A percentile compares a stretch with the other conserved stretches of the same genome.
phyloP scores from a whole-genome alignment of 2,797 vertebrate genomes.

The Miichthys miiuy region DNA sequence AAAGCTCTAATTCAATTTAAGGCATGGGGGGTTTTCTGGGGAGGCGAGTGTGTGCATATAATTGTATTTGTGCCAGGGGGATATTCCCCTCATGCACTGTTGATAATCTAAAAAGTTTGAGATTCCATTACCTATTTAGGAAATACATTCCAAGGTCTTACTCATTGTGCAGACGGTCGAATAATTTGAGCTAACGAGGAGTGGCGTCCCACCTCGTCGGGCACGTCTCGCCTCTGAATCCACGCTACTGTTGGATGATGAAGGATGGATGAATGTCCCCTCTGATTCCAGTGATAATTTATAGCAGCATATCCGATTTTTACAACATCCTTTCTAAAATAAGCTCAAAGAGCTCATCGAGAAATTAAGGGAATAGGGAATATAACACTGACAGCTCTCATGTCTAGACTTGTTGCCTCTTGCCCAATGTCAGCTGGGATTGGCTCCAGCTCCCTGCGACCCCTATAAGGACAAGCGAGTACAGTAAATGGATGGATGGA shows the following conservation, averaged over 20 bases:
- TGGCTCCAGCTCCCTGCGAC: no score
- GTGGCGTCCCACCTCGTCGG: slow-evolving; percentile 14
- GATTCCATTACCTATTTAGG: slow-evolving; percentile 68
- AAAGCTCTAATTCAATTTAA: slow-evolving; percentile 62
- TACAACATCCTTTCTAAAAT: not conserved
- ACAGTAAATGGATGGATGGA: not conserved
- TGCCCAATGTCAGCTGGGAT: no score
- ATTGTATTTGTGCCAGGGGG: slow-evolving; percentile 56
- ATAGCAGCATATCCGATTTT: not conserved
- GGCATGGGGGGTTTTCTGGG: slow-evolving; percentile 7
- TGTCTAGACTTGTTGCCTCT: not conserved
- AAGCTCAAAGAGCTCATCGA: not conserved
- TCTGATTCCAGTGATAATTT: not conserved
- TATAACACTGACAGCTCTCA: not conserved
- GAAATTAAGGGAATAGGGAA: not conserved
- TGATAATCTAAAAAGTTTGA: slow-evolving; percentile 67
- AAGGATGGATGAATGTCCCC: not conserved
- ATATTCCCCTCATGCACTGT: slow-evolving; percentile 47
- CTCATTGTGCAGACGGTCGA: slow-evolving; percentile 55
- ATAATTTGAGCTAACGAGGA: slow-evolving; percentile 61
- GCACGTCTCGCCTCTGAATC: slow-evolving; percentile 28
- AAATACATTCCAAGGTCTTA: slow-evolving; percentile 68
- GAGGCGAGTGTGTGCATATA: slow-evolving; percentile 14
- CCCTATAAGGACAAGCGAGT: no score
- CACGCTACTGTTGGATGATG: slow-evolving; percentile 14